Evolutionary conservation across 2,797 vertebrate genomes (phyloP).

Genomic region (Netta rufina): DNA sequence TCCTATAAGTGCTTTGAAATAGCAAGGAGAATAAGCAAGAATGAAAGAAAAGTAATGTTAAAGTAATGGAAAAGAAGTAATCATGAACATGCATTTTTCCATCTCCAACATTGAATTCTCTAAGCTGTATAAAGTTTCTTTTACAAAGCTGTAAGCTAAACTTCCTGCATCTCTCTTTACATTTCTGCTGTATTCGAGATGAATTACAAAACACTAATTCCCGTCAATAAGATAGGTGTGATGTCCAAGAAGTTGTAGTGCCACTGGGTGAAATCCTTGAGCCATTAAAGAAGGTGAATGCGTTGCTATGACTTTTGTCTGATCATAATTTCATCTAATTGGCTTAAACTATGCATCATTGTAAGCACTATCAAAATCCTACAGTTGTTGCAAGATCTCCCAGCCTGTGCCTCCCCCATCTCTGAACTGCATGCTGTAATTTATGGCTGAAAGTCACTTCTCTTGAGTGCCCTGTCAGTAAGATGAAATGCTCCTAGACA

Average conservation of each 20-base stretch:
- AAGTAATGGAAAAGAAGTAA: neutral
- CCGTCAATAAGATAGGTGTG: neutral
- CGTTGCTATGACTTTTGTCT: neutral
- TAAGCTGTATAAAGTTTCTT: neutral
- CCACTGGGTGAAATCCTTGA: neutral
- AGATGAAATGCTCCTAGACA: neutral
- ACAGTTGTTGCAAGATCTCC: neutral
- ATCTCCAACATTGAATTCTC: neutral
- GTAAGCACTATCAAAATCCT: neutral
- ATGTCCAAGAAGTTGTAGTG: neutral
- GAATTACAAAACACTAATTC: neutral
- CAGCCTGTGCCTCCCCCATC: neutral
- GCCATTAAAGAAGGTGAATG: neutral
- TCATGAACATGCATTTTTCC: neutral
- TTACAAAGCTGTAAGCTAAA: neutral
- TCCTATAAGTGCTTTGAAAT: too few relatives aligned
- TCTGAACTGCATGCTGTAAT: neutral
- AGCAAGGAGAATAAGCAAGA: neutral
- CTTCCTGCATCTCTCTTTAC: neutral
- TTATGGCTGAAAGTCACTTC: neutral
- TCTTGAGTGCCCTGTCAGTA: neutral
- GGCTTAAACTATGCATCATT: neutral
- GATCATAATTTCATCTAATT: neutral
- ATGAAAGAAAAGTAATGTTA: neutral
- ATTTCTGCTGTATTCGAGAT: neutral